Conservation (phyloP, 1,140 invertebrate species). For the Cepaea nemoralis region DNA sequence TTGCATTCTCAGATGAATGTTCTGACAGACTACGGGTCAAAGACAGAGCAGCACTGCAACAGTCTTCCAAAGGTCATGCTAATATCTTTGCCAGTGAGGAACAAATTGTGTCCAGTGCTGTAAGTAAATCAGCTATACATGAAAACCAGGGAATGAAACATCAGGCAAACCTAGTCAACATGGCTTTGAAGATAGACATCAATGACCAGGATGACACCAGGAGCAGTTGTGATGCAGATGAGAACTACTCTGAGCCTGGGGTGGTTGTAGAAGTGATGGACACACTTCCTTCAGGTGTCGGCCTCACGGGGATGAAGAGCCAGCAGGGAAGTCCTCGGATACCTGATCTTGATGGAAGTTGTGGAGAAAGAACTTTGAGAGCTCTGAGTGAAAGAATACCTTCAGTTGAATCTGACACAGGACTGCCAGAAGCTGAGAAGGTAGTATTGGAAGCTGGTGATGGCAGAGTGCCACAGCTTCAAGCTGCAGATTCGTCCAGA, state of each 20-base stretch:
- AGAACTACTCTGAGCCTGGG: slow-evolving; percentile 34
- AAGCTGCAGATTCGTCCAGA: background rate
- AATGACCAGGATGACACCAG: background rate
- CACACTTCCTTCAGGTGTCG: slow-evolving; percentile 35
- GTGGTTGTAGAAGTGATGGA: slow-evolving; percentile 64
- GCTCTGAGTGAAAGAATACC: background rate
- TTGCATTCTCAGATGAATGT: background rate
- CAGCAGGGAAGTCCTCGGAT: slow-evolving; percentile 60
- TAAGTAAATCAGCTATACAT: background rate
- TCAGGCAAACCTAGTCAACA: background rate
- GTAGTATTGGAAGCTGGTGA: background rate
- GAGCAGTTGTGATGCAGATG: background rate
- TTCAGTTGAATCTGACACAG: background rate
- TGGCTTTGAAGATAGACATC: background rate
- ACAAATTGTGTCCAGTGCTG: background rate
- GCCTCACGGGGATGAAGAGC: slow-evolving; percentile 59
- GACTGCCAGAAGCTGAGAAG: background rate
- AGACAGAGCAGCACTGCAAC: background rate
- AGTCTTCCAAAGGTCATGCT: background rate
- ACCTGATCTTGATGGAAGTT: slow-evolving; percentile 28
- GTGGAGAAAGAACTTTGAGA: slow-evolving; percentile 22
- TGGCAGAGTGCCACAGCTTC: background rate
- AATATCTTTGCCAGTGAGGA: background rate
- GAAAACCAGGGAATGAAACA: background rate
- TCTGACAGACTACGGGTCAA: background rate